Evolutionary conservation across 2,113 vertebrate species (phyloP).

Genomic region (Scalopus aquaticus): DNA sequence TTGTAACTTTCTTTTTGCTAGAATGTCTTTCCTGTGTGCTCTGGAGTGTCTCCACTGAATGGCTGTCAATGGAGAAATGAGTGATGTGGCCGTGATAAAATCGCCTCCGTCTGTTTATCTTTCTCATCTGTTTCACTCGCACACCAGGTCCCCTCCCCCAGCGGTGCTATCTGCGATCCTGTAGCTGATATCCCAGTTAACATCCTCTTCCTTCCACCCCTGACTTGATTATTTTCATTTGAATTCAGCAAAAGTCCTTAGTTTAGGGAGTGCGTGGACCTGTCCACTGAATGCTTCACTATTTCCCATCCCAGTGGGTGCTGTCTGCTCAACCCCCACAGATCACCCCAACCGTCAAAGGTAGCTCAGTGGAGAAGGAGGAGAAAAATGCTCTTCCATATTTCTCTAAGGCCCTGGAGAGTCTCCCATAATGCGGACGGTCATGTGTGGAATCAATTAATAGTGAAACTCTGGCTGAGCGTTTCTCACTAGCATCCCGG

Average conservation of each 20-base stretch:
- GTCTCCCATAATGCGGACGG: not conserved
- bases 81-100: not conserved
- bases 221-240: not conserved
- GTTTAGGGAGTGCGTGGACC: no score
- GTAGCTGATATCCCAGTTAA: not conserved
- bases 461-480: not conserved
- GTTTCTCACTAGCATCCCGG: not conserved
- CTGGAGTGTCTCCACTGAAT: not conserved
- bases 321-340: not conserved
- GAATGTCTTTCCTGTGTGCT: not conserved
- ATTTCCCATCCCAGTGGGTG: not conserved
- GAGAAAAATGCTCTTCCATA: not conserved
- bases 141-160: rapidly evolving
- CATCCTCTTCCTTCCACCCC: not conserved
- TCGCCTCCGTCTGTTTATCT: not conserved
- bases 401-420: not conserved
- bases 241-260: not conserved
- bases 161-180: not conserved
- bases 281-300: not conserved
- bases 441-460: not conserved
- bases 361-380: not conserved
- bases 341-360: not conserved
- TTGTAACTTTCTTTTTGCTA: not conserved
- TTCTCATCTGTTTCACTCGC: not conserved
- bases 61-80: not conserved